These are phyloP conservation scores for Acanthosepion lycidas DNA, from an alignment of 2,888 invertebrate genomes.

Conservation along the genomic window DNA sequence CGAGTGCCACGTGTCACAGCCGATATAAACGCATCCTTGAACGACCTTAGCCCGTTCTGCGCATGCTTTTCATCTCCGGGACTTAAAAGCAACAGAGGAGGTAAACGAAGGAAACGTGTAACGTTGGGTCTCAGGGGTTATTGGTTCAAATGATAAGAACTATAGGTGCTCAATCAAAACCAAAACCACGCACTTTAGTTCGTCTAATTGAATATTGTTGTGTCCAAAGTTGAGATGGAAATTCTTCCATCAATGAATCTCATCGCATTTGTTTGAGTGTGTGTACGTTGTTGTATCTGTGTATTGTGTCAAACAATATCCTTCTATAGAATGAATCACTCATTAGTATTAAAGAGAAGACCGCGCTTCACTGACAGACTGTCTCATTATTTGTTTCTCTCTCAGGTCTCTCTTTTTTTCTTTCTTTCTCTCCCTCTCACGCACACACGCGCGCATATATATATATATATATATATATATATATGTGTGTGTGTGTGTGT, in stretches of 20 bases:
- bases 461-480: too few species aligned
- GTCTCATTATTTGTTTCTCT: background rate
- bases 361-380: background rate
- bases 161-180: background rate
- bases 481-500: too few species aligned
- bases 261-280: background rate
- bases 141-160: background rate
- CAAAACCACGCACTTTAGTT: background rate
- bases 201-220: background rate
- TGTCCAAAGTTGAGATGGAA: background rate
- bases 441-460: too few species aligned
- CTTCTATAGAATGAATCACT: background rate
- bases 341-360: background rate
- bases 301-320: background rate
- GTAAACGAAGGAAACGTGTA: background rate
- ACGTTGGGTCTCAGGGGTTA: background rate
- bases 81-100: background rate
- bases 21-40: background rate
- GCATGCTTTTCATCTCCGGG: background rate
- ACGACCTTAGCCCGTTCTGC: background rate
- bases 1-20: background rate
- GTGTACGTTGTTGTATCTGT: background rate
- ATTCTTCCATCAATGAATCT: background rate
- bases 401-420: background rate
- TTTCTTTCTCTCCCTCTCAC: background rate